A percentile compares a stretch with the other conserved stretches of the same genome.
These are phyloP conservation scores for Marmota monax DNA, from an alignment of 2,113 vertebrate species.

Conservation along the genomic window DNA sequence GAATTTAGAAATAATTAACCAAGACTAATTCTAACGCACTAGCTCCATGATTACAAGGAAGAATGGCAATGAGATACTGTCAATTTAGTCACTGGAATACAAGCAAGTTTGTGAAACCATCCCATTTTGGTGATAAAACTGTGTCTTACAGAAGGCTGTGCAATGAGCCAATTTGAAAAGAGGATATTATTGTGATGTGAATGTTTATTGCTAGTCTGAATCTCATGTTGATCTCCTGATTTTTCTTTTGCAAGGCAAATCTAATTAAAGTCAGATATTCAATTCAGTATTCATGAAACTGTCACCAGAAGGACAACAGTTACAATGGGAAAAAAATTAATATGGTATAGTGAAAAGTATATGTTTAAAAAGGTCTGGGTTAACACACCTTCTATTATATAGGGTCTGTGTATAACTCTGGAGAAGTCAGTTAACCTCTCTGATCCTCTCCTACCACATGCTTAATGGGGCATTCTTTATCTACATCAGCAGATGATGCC, in stretches of 20 bases:
- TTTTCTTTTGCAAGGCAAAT: constrained; percentile 59
- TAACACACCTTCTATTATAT: not conserved
- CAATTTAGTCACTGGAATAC: not conserved
- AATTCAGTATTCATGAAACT: constrained; percentile 53
- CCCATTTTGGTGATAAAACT: not conserved
- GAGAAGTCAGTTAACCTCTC: not conserved
- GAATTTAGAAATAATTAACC: not conserved
- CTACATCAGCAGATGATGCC: not conserved
- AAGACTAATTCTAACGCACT: not conserved
- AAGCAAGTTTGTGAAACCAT: not conserved
- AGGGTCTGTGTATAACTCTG: not conserved
- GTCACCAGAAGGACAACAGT: constrained; percentile 53
- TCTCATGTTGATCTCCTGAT: not conserved
- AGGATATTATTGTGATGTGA: not conserved
- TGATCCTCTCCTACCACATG: not conserved
- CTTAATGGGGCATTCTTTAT: not conserved
- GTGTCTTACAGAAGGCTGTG: not conserved
- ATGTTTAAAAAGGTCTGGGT: not conserved
- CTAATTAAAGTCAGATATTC: constrained; percentile 60
- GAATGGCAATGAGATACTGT: not conserved
- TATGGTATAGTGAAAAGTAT: not conserved
- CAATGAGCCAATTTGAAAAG: not conserved
- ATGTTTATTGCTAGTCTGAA: constrained; percentile 4
- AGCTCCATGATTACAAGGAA: not conserved
- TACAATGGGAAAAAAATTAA: constrained; percentile 12